Conservation (phyloP, 2,113 vertebrate species). For the Bos taurus region DNA sequence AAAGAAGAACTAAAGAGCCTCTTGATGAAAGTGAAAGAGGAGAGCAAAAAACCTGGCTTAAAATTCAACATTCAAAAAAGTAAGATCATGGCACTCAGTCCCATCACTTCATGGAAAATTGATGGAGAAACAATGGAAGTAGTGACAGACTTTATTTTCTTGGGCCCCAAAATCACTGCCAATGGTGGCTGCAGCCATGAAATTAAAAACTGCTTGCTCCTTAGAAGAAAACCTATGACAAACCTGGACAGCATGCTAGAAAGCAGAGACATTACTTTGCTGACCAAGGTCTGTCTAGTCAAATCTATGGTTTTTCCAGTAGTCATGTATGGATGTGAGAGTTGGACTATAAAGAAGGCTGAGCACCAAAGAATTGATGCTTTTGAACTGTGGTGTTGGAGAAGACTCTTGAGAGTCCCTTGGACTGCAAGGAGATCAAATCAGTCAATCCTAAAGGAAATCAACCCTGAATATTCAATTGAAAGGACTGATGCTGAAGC, state of each 20-base stretch:
- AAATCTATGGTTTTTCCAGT: neutral
- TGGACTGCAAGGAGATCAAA: neutral
- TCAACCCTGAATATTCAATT: neutral
- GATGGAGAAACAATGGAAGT: neutral
- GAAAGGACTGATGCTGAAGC: neutral
- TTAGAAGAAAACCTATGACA: neutral
- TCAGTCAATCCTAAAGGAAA: neutral
- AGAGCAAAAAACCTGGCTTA: fast-evolving
- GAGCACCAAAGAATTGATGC: too few relatives aligned
- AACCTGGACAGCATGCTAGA: neutral
- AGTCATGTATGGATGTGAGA: neutral
- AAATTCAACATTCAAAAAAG: neutral
- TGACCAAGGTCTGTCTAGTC: neutral
- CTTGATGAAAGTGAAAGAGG: neutral
- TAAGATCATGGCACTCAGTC: neutral
- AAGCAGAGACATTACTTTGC: neutral
- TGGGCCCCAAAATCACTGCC: neutral
- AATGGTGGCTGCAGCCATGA: neutral
- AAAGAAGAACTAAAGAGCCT: neutral
- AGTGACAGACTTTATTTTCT: neutral
- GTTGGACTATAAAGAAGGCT: too few relatives aligned
- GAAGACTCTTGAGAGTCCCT: neutral
- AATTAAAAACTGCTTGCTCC: neutral
- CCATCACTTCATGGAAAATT: neutral
- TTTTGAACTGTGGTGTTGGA: too few relatives aligned